Evolutionary conservation across 1,140 invertebrate genomes (phyloP).

Genomic region (Listronotus bonariensis): DNA sequence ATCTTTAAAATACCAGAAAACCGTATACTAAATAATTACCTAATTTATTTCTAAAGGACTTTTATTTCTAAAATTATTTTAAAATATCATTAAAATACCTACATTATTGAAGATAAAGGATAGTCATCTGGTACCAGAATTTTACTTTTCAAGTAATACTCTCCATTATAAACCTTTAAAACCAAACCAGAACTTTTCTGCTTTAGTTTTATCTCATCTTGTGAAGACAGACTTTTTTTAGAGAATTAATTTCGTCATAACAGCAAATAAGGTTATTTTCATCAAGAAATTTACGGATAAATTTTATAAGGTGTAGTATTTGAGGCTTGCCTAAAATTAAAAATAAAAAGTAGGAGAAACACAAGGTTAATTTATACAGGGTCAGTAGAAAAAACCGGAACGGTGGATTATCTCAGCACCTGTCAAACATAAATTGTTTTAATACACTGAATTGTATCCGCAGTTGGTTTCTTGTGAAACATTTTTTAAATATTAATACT

Average conservation of each 20-base stretch:
- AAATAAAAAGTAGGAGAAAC: background rate
- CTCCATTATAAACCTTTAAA: slow-evolving; percentile 63
- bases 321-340: slow-evolving; percentile 58
- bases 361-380: no score
- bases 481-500: no score
- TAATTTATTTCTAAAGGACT: no score
- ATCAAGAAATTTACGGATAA: slow-evolving; percentile 69
- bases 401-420: no score
- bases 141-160: slow-evolving; percentile 66
- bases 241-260: slow-evolving; percentile 70
- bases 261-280: slow-evolving; percentile 76
- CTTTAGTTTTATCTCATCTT: slow-evolving; percentile 68
- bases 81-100: no score
- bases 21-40: no score
- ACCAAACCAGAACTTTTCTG: slow-evolving; percentile 69
- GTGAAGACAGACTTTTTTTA: slow-evolving; percentile 62
- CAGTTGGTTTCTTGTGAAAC: no score
- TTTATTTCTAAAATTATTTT: no score
- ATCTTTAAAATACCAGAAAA: no score
- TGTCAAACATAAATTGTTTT: no score
- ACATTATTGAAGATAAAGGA: slow-evolving; percentile 63
- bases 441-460: no score
- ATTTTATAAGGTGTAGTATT: slow-evolving; percentile 61
- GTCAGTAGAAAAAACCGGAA: no score
- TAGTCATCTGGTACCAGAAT: slow-evolving; percentile 70